Base-by-base conservation (phyloP, 2,113 vertebrate species). In the Thymallus thymallus region DNA sequence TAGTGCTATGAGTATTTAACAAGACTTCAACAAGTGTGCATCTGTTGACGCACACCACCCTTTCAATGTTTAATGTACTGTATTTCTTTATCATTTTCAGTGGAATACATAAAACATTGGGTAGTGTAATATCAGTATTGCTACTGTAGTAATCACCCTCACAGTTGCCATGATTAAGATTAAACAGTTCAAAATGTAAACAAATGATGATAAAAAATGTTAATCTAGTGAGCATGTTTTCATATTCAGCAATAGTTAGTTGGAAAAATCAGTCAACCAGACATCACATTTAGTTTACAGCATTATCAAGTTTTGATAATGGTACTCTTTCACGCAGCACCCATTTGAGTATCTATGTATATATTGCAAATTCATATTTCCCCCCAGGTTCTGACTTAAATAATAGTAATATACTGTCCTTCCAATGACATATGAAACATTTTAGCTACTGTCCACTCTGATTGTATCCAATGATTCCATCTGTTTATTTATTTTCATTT, bases 401-500 rank as follows among this genome's bases (percentile, higher is more conserved):
- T 35, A 18, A 22, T 32, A 66, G 16, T 35, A 32, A 16, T 66
- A 41, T 20, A n/a, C 20, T 35, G 6, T 18, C 16, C 13, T 10
- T 35, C 7, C 30, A 18, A 18, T 66, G 16, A 3, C 16, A 18
- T 35, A 10, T 10, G 35, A 24, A 32, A 66, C 23, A n/a, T 66
- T 2, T 29, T 35, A 10, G 14, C 29, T 45, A 45, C 41, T 12
- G 6, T 41, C 16, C 32, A 30, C n/a, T 45, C 65, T 67, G 30
- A 10, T 41, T 41, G 9, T 41, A 41, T 41, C 35, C 35, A 41
- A 41, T 41, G 35, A 41, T 45, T 51, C 24, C 41, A 23, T 69
- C 55, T 22, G 71, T 66, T 65, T 62, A 74, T 61, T 24, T 16
- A 6, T 56, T 20, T 18, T 29, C 3, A 32, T 65, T 79, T 73